phyloP scores from a whole-genome alignment of 1,140 invertebrate species.

The Eciton burchellii region DNA sequence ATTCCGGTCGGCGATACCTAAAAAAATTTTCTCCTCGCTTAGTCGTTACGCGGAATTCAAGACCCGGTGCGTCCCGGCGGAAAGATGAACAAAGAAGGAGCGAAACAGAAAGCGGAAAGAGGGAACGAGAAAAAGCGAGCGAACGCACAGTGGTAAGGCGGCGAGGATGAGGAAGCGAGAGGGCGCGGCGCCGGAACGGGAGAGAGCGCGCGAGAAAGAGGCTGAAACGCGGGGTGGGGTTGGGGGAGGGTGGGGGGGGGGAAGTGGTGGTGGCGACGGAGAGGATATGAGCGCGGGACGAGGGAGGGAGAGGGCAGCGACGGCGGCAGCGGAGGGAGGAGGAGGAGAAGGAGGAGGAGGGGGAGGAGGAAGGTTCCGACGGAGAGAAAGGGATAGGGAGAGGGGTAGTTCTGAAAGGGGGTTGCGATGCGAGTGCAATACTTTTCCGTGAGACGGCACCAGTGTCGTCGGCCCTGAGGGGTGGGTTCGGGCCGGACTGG shows the following conservation, averaged over 20 bases:
- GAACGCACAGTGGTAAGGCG: conserved; percentile 30
- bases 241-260: no score
- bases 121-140: conserved; percentile 37
- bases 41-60: conserved; percentile 59
- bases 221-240: conserved; percentile 3
- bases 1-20: conserved; percentile 35
- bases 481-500: conserved; percentile 82
- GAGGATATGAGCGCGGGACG: not conserved
- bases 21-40: conserved; percentile 54
- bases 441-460: conserved; percentile 84
- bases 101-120: not conserved
- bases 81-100: conserved; percentile 51
- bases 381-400: conserved; percentile 41
- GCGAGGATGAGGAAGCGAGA: conserved; percentile 29
- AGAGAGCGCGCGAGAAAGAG: conserved; percentile 7
- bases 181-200: conserved; percentile 58
- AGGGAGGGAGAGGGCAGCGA: conserved; percentile 18
- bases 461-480: conserved; percentile 83
- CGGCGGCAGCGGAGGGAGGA: no score
- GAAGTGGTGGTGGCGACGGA: no score
- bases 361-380: conserved; percentile 50
- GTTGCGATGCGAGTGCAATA: conserved; percentile 79
- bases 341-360: conserved; percentile 23
- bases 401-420: conserved; percentile 71
- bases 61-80: conserved; percentile 31